Evolutionary conservation across 2,888 invertebrate species (phyloP).

Genomic region (Eupeodes latifasciatus): DNA sequence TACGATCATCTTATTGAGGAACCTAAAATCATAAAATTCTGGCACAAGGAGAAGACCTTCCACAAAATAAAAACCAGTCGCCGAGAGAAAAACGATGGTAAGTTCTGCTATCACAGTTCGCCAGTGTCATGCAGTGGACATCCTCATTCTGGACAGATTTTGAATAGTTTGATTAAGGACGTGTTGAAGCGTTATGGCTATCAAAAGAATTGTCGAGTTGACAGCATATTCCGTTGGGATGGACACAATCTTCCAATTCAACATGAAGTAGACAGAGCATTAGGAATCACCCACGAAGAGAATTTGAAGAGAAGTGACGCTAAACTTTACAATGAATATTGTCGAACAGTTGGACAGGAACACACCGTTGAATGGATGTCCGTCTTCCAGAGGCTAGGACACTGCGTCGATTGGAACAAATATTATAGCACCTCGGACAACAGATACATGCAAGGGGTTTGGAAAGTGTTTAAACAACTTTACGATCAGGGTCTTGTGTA

Average conservation of each 20-base stretch:
- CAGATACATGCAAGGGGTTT: constrained; percentile 98
- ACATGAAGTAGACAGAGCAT: constrained; percentile 92
- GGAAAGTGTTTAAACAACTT: constrained; percentile 98
- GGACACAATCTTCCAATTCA: constrained; percentile 98
- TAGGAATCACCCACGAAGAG: constrained; percentile 95
- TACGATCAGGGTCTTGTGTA: constrained; percentile 97
- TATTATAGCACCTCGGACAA: constrained; percentile 99
- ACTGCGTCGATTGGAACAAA: constrained; percentile 98
- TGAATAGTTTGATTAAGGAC: constrained; percentile 98
- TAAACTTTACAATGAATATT: constrained; percentile 95
- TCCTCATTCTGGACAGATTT: constrained; percentile 98
- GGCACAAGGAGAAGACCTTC: constrained; percentile 95
- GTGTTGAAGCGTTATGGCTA: constrained; percentile 96
- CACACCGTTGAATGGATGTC: constrained; percentile 95
- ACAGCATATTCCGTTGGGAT: constrained; percentile 97
- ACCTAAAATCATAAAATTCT: constrained; percentile 90
- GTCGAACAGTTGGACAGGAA: constrained; percentile 96
- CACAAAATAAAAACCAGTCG: constrained; percentile 87
- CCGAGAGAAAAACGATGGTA: constrained; percentile 79
- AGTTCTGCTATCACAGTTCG: constrained; percentile 97
- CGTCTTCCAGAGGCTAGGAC: constrained; percentile 93
- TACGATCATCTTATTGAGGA: constrained; percentile 86
- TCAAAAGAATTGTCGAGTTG: constrained; percentile 93
- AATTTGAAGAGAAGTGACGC: constrained; percentile 98
- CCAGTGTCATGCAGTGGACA: constrained; percentile 98